Evolutionary conservation across 2,888 invertebrate genomes (phyloP), one percentile per base, ranked within the genome.

Genomic region (Alcis repandata): DNA sequence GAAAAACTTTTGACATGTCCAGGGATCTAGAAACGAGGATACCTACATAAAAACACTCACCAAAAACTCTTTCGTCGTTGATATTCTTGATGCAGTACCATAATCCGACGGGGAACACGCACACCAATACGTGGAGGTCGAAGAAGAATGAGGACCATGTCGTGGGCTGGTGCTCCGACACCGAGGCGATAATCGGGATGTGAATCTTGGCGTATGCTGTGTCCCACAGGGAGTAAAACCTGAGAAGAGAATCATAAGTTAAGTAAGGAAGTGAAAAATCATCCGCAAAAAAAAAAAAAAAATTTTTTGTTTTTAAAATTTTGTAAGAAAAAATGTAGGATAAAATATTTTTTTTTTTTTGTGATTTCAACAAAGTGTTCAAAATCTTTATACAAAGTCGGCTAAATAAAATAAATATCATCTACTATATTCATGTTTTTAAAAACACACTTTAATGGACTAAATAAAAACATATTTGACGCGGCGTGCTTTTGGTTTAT

Each of bases 131-230:
- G 87, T 99, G 99, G 6, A 99, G 95, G 92, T 99, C 99, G 86
- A 99, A 99, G 95, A 99, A 99, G 92, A 99, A 98, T 0, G 98
- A 98, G 71, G 99, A 99, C 99, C 99, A 99, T 0, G 99, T 99
- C 0, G 99, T 99, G 0, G 99, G 99, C 91, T 99, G 99, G 95
- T 99, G 99, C 87, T 99, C 99, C 0, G 99, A 99, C 20, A 99
- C 99, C 0, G 99, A 99, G 0, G 99, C 99, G 75, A 99, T 99
- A 83, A 99, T 99, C 1, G 99, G 99, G 81, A 99, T 99, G 92
- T 99, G 99, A 79, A 99, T 98, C 92, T 99, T 99, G 7, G 99
- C 99, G 89, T 99, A 99, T 17, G 98, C 99, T 0, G 99, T 99
- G 88, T 99, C 99, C 99, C 99, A 99, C 4, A 99, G 94, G 0